These are phyloP conservation scores for Polymixis lichenea DNA, from an alignment of 2,888 invertebrate genomes.

Conservation along the genomic window DNA sequence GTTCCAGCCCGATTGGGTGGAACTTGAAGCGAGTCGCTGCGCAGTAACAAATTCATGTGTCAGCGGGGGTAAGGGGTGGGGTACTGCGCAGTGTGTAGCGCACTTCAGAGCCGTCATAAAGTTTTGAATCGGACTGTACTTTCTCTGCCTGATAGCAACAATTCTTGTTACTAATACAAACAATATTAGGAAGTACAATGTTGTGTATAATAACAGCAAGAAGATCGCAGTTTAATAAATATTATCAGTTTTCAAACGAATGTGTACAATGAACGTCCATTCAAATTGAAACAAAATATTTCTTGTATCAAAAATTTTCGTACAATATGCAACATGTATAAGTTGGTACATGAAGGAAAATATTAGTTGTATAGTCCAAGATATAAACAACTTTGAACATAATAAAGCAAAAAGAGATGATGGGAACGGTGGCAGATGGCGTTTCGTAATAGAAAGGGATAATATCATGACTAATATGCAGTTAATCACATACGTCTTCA, in stretches of 20 bases:
- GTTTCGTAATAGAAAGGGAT: slow-evolving; percentile 28
- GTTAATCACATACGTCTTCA: slow-evolving; percentile 44
- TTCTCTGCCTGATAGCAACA: neutral
- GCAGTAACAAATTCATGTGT: too few relatives aligned
- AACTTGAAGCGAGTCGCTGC: too few relatives aligned
- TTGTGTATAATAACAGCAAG: slow-evolving; percentile 68
- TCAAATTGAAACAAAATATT: slow-evolving; percentile 57
- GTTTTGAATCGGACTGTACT: neutral
- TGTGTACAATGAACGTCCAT: slow-evolving; percentile 38
- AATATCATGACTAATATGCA: slow-evolving; percentile 28
- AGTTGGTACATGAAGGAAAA: slow-evolving; percentile 6
- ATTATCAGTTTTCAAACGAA: slow-evolving; percentile 45
- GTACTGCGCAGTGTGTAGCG: too few relatives aligned
- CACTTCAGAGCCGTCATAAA: neutral
- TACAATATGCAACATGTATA: neutral
- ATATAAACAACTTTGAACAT: neutral
- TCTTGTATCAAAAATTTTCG: neutral
- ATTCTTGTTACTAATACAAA: slow-evolving; percentile 18
- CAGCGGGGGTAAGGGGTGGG: too few relatives aligned
- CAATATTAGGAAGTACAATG: slow-evolving; percentile 29
- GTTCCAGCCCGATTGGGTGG: neutral
- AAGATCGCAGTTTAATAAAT: slow-evolving; percentile 42
- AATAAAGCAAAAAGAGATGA: neutral
- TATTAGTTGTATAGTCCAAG: neutral
- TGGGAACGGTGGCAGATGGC: slow-evolving; percentile 25